These are phyloP conservation scores for Philereme transversata DNA, from an alignment of 2,888 invertebrate genomes.

Conservation along the genomic window DNA sequence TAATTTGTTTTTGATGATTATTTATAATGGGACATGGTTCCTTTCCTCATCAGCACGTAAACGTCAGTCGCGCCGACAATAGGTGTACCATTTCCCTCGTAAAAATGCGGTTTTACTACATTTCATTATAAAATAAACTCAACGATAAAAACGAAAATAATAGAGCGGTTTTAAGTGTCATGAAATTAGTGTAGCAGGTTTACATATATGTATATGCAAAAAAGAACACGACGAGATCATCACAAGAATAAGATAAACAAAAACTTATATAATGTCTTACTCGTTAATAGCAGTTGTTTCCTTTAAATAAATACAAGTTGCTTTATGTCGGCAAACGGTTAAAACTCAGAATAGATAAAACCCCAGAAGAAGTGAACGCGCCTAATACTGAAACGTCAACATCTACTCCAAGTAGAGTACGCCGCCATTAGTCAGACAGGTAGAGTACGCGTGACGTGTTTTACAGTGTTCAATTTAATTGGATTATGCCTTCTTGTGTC, in stretches of 20 bases:
- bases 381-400: too few relatives aligned
- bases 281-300: too few relatives aligned
- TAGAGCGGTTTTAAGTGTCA: slow-evolving; percentile 29
- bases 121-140: slow-evolving; percentile 38
- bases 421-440: too few relatives aligned
- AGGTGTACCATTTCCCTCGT: slow-evolving; percentile 60
- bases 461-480: too few relatives aligned
- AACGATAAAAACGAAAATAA: slow-evolving; percentile 33
- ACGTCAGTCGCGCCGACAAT: slow-evolving; percentile 47
- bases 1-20: slow-evolving; percentile 64
- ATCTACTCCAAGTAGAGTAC: too few relatives aligned
- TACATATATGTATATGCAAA: neutral
- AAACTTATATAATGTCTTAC: too few relatives aligned
- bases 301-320: too few relatives aligned
- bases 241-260: neutral
- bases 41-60: slow-evolving; percentile 64
- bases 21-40: slow-evolving; percentile 62
- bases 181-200: slow-evolving; percentile 26
- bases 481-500: too few relatives aligned
- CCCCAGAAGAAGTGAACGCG: too few relatives aligned
- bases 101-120: slow-evolving; percentile 61
- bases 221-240: neutral
- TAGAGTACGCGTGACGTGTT: too few relatives aligned
- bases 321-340: too few relatives aligned
- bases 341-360: too few relatives aligned